Base-by-base conservation (phyloP, 2,113 vertebrate genomes). In the Trachemys scripta region DNA sequence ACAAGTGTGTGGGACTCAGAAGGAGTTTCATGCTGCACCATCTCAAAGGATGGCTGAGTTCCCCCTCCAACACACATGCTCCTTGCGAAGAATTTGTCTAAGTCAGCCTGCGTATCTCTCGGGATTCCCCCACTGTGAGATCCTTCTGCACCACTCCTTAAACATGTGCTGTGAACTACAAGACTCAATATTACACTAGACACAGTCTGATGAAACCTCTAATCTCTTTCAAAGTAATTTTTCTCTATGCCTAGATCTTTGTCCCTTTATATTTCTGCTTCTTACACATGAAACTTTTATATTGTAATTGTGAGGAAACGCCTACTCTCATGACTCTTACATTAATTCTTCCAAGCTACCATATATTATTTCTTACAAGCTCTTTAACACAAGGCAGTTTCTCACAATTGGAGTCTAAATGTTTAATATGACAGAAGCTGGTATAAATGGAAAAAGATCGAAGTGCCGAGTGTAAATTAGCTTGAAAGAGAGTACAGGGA, bases 341-440 rank as follows among this genome's bases (percentile, higher is more conserved):
- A 92, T 89, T 88, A 16, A 1, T 88, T 87, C 80, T 81, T 87
- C 53, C 22, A 4, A 91, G 57, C 79, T 90, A 75, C 89, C 80
- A 91, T 90, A 24, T n/a, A 81, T 96, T 83, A 95, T 91, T 95
- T 76, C 86, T 72, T 69, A 89, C 65, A 81, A n/a, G 19, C 85
- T 85, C 69, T 95, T 90, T 80, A 94, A 78, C 90, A 22, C n/a
- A 75, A 88, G 95, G 19, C 81, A 86, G 89, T 90, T 97, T 85
- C 84, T 95, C 89, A 85, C 94, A 93, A 95, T 92, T 96, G 84
- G 81, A 72, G 2, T 45, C 87, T 96, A 82, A 98, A 96, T 95
- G 59, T 97, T 98, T 95, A 72, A 96, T 94, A 93, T 91, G 94
- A 47, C 95, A 90, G 50, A 53, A 84, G 87, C 62, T 16, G n/a